Evolutionary conservation across 1,140 invertebrate species (phyloP).

Genomic region (Pissodes strobi): DNA sequence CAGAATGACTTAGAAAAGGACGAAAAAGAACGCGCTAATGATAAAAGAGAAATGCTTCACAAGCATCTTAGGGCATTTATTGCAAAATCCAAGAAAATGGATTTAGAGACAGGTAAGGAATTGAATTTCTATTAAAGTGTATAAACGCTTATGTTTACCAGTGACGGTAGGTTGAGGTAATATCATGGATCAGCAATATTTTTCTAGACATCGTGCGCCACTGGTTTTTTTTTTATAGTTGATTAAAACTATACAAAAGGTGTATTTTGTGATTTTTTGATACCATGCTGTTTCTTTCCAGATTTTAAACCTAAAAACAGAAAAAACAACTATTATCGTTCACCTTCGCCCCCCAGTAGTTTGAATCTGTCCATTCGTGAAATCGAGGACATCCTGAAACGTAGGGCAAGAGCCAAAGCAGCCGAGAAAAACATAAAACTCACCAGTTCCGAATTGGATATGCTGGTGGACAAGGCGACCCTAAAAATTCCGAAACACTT

Average conservation of each 20-base stretch:
- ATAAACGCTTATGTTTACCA: too few species aligned
- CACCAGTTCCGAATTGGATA: constrained; percentile 44
- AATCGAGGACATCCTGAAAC: constrained; percentile 42
- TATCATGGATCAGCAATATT: too few species aligned
- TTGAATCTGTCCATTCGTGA: too few species aligned
- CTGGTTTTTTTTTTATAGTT: too few species aligned
- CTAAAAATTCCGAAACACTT: constrained; percentile 34
- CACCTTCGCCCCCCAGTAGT: constrained; percentile 28
- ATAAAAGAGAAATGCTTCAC: constrained; percentile 16
- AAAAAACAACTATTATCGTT: background rate
- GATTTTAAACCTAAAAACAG: background rate
- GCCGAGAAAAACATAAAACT: constrained; percentile 46
- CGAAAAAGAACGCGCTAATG: constrained; percentile 37
- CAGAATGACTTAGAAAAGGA: constrained; percentile 20
- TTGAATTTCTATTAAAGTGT: too few species aligned
- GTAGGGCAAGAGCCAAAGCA: constrained; percentile 43
- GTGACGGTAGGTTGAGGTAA: too few species aligned
- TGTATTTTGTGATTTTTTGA: too few species aligned
- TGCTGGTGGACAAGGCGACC: constrained; percentile 42
- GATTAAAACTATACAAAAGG: too few species aligned
- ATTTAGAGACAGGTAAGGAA: background rate
- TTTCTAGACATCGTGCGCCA: too few species aligned
- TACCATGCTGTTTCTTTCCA: background rate
- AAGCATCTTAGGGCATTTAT: constrained; percentile 11
- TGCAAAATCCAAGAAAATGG: background rate